phyloP scores from a whole-genome alignment of 2,888 invertebrate genomes.

The Amphipoea lucens region DNA sequence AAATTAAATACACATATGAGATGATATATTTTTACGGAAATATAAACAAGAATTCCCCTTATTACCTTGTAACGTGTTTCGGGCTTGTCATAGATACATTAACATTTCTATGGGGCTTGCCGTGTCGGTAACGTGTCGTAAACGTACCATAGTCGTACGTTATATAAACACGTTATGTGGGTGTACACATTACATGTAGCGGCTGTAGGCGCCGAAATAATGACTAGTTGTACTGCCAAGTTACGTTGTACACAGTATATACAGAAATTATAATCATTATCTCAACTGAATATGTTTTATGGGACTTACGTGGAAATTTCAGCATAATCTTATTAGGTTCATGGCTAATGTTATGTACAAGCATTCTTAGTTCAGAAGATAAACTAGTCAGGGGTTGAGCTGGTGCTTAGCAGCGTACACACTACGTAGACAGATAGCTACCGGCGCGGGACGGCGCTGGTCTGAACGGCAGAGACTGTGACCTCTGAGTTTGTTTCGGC shows the following conservation, averaged over 20 bases:
- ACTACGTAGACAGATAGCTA: not conserved
- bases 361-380: not conserved
- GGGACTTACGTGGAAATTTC: not conserved
- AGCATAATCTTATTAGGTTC: conserved; percentile 15
- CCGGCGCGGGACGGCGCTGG: no score
- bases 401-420: not conserved
- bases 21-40: conserved; percentile 33
- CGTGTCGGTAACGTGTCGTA: not conserved
- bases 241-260: conserved; percentile 1
- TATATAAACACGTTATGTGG: not conserved
- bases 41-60: conserved; percentile 30
- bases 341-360: not conserved
- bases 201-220: conserved; percentile 2
- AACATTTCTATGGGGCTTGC: not conserved
- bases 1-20: conserved; percentile 50
- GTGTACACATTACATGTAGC: not conserved
- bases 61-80: not conserved
- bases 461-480: not conserved
- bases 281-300: not conserved
- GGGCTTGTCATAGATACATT: no score
- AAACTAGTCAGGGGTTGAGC: not conserved
- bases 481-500: no score
- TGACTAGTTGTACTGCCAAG: conserved; percentile 15
- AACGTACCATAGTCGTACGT: not conserved
- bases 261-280: conserved; percentile 12